Base-by-base conservation (phyloP, 1,140 invertebrate genomes). In the Drosophila kikkawai region DNA sequence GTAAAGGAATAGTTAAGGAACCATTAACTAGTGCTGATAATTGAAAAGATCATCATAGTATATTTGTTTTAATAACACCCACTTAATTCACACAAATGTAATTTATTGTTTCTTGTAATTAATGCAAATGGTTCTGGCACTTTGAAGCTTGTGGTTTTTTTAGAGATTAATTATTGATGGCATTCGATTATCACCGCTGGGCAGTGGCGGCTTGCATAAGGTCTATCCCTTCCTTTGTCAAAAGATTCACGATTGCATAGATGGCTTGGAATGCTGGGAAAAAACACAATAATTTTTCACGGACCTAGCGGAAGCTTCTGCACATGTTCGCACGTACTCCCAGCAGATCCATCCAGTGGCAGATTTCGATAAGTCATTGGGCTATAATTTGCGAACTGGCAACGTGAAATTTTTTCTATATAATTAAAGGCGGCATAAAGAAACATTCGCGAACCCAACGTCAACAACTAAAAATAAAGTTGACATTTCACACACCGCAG, bases 321-420 rank as follows among this genome's bases (percentile, higher is more conserved):
- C 80, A 48, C 75, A 82, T 70, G 36, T 82, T 65, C 77, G 71
- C 83, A 86, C 83, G 76, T 87, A 64, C 83, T 65, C 37, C 26
- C 56, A 51, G 75, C 44, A 80, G 81, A 86, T 81, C 79, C 80
- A 69, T 77, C 79, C 80, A 69, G 76, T 83, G 80, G 84, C 83
- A 88, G 80, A 88, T 87, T 87, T 87, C 83, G 83, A 88, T 88
- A 87, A 87, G 83, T 87, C 83, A 87, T 87, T 87, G 77, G 80
- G 80, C 83, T 87, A 88, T 88, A 87, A 87, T 87, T 87, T 87
- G 84, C 73, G 29, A 61, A 58, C 63, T 84, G 73, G 47, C 77
- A 61, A 70, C 66, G 67, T 59, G 73, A 68, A 86, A 82, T 88
- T 86, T 88, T 78, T 83, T 88, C 76, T 87, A 88, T 86, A 88